Conservation (phyloP, 2,797 vertebrate species). For the Sebastes matsubarae region DNA sequence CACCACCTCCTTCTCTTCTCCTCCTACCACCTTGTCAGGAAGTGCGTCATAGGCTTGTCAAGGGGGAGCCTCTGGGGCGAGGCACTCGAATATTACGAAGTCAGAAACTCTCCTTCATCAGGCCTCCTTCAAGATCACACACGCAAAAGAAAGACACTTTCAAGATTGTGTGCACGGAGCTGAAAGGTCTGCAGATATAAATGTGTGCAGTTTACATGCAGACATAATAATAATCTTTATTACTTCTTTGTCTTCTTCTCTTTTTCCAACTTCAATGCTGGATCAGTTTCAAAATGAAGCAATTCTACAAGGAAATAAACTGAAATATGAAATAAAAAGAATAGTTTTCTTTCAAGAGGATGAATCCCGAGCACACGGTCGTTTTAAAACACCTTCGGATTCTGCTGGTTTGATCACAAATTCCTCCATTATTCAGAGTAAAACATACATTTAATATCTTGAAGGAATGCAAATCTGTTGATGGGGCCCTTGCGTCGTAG, state of each 20-base stretch:
- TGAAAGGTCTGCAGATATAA: background rate
- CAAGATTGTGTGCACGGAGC: conserved; percentile 3
- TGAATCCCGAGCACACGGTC: background rate
- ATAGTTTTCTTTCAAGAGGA: background rate
- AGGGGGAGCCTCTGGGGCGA: conserved; percentile 64
- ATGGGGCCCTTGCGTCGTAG: background rate
- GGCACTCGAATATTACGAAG: conserved; percentile 60
- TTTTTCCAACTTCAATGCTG: background rate
- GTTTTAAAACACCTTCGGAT: background rate
- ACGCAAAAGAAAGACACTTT: background rate
- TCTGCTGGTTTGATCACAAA: background rate
- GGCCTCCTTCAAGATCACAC: conserved; percentile 27
- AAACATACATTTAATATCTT: background rate
- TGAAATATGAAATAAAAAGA: background rate
- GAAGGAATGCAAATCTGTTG: background rate
- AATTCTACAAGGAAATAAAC: background rate
- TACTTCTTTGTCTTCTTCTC: background rate
- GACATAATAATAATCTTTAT: background rate
- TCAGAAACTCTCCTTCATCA: conserved; percentile 41
- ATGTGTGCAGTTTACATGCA: background rate
- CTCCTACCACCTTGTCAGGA: conserved; percentile 57
- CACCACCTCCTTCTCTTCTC: background rate
- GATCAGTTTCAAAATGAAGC: background rate
- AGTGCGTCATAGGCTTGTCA: conserved; percentile 73
- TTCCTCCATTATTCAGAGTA: background rate